Evolutionary conservation across 2,113 vertebrate genomes (phyloP).

Genomic region (Pipa parva): DNA sequence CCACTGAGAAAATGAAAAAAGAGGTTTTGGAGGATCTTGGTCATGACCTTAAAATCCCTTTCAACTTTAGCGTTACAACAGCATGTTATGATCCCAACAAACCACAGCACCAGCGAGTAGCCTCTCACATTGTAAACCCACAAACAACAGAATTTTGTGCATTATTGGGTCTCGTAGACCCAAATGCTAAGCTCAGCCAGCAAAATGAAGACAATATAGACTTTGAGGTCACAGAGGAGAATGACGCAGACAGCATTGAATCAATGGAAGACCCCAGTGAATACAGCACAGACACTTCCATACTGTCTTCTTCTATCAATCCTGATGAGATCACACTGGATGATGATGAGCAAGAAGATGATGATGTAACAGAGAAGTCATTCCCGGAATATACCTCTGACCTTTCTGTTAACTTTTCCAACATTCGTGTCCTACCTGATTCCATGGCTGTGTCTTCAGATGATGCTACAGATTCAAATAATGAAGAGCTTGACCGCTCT

Average conservation of each 20-base stretch:
- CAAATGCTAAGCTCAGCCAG: slow-evolving; percentile 72
- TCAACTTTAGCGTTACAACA: slow-evolving; percentile 81
- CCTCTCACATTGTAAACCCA: slow-evolving; percentile 75
- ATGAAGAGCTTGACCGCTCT: slow-evolving; percentile 50
- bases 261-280: slow-evolving; percentile 83
- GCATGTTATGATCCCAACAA: slow-evolving; percentile 72
- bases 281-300: slow-evolving; percentile 81
- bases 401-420: slow-evolving; percentile 59
- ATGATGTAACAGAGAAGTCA: slow-evolving; percentile 37
- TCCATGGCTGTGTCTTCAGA: slow-evolving; percentile 59
- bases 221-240: slow-evolving; percentile 64
- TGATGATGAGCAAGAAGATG: slow-evolving; percentile 75
- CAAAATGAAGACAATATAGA: slow-evolving; percentile 56
- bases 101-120: slow-evolving; percentile 60
- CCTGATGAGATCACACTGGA: slow-evolving; percentile 93
- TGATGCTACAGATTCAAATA: slow-evolving; percentile 52
- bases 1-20: slow-evolving; percentile 76
- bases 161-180: slow-evolving; percentile 80
- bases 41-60: slow-evolving; percentile 77
- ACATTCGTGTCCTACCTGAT: slow-evolving; percentile 62
- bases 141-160: slow-evolving; percentile 94
- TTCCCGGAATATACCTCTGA: slow-evolving; percentile 62
- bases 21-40: slow-evolving; percentile 74
- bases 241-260: slow-evolving; percentile 62
- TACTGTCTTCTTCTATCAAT: slow-evolving; percentile 77